A percentile compares a stretch with the other conserved stretches of the same genome.
Evolutionary conservation across 2,113 vertebrate species (phyloP).

Genomic region (Smithornis capensis): DNA sequence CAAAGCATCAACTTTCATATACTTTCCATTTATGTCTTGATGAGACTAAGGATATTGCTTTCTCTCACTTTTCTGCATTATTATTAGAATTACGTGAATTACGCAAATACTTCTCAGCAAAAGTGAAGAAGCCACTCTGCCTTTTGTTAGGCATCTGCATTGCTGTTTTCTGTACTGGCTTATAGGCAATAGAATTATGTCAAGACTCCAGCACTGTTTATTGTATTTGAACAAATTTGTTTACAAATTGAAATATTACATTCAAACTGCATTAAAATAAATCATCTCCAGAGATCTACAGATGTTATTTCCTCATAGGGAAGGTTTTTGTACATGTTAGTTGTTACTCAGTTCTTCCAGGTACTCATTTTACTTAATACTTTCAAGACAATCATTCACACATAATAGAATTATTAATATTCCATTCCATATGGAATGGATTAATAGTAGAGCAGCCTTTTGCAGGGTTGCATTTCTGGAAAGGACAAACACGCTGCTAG

Average conservation of each 20-base stretch:
- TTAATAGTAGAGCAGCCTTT: not conserved
- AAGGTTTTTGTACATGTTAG: not conserved
- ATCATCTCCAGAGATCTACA: slow-evolving; percentile 6
- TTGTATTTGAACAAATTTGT: slow-evolving; percentile 23
- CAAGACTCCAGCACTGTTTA: not conserved
- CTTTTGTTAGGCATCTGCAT: slow-evolving; percentile 23
- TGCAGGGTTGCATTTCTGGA: not conserved
- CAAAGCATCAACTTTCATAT: not conserved
- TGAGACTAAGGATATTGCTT: slow-evolving; percentile 12
- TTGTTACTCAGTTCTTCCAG: not conserved
- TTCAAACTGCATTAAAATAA: slow-evolving; percentile 1
- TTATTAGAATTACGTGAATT: slow-evolving; percentile 27
- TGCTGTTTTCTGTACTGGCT: slow-evolving; percentile 16
- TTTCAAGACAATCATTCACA: not conserved
- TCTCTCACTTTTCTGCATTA: not conserved
- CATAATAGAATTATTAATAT: too few species aligned
- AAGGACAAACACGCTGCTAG: not conserved
- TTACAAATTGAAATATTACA: slow-evolving; percentile 15
- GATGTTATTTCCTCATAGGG: not conserved
- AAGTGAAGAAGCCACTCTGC: not conserved
- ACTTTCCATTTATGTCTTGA: not conserved
- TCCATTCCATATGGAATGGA: not conserved
- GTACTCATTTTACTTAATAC: not conserved
- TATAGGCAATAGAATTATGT: slow-evolving; percentile 31
- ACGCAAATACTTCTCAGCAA: slow-evolving; percentile 21